Percentiles rank a stretch among this genome's conserved stretches.
These are phyloP conservation scores for Crotophaga sulcirostris DNA, from an alignment of 2,113 vertebrate species.

Conservation along the genomic window DNA sequence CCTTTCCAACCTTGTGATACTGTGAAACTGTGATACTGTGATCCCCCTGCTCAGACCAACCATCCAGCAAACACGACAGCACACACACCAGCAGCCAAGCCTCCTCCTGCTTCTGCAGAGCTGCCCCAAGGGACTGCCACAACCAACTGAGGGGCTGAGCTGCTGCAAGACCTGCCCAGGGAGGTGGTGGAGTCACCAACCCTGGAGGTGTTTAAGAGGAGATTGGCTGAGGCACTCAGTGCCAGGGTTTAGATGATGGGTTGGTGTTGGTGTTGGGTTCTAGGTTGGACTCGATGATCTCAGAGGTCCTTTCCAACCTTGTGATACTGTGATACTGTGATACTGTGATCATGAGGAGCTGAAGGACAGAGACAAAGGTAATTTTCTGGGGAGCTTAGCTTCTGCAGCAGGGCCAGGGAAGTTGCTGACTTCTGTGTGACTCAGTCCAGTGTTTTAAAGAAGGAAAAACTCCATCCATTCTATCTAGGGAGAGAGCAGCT, in stretches of 20 bases:
- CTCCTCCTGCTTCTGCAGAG: neutral
- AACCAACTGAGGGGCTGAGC: neutral
- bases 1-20: too few species aligned
- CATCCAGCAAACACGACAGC: rapidly evolving
- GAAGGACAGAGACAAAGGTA: neutral
- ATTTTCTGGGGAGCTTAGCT: neutral
- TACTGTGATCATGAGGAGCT: neutral
- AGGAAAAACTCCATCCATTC: neutral
- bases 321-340: too few species aligned
- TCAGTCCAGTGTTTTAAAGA: neutral
- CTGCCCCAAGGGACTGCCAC: neutral
- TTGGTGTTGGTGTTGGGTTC: too few species aligned
- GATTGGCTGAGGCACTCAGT: too few species aligned
- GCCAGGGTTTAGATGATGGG: too few species aligned
- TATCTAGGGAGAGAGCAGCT: neutral
- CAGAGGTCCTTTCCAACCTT: too few species aligned
- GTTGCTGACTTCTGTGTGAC: neutral
- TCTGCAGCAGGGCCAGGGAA: neutral
- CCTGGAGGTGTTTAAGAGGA: too few species aligned
- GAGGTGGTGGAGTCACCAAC: too few species aligned
- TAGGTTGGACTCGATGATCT: too few species aligned
- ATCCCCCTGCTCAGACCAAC: neutral
- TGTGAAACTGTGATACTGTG: too few species aligned
- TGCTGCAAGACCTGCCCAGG: neutral
- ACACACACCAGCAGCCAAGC: rapidly evolving